These are phyloP conservation scores for Cryptotis parvus DNA, from an alignment of 2,113 vertebrate species.

Conservation along the genomic window DNA sequence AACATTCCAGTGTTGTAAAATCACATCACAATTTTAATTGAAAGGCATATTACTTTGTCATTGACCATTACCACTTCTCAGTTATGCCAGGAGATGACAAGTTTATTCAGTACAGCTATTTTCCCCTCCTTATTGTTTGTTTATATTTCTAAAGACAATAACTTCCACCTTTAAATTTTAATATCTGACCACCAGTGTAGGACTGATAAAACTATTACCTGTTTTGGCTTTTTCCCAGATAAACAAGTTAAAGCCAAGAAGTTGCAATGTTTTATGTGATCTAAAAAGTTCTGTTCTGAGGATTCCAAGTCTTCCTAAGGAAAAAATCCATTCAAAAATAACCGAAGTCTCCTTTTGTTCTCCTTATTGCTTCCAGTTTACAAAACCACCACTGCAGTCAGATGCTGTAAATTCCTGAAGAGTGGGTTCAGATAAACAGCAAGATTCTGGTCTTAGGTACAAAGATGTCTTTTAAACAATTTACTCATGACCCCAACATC, in stretches of 20 bases:
- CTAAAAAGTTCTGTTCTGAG: background rate
- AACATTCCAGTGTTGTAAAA: constrained; percentile 1
- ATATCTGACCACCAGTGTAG: background rate
- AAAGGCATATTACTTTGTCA: constrained; percentile 31
- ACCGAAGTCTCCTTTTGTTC: background rate
- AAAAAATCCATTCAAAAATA: background rate
- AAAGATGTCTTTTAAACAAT: background rate
- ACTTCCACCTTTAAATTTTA: constrained; percentile 13
- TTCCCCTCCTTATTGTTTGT: background rate
- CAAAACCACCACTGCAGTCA: background rate
- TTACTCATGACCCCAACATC: background rate
- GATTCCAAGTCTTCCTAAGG: background rate
- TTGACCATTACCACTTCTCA: background rate
- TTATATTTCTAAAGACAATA: background rate
- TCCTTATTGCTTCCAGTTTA: background rate
- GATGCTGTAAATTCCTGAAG: background rate
- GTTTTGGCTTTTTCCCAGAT: background rate
- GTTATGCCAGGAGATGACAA: background rate
- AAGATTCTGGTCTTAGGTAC: background rate
- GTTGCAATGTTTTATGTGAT: background rate
- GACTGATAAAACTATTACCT: background rate
- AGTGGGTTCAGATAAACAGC: background rate
- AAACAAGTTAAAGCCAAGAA: constrained; percentile 24
- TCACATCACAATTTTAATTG: constrained; percentile 51
- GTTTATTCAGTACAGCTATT: background rate